Evolutionary conservation across 2,888 invertebrate genomes (phyloP), one percentile per base, ranked within the genome.

Genomic region (Sussaba pulchella): DNA sequence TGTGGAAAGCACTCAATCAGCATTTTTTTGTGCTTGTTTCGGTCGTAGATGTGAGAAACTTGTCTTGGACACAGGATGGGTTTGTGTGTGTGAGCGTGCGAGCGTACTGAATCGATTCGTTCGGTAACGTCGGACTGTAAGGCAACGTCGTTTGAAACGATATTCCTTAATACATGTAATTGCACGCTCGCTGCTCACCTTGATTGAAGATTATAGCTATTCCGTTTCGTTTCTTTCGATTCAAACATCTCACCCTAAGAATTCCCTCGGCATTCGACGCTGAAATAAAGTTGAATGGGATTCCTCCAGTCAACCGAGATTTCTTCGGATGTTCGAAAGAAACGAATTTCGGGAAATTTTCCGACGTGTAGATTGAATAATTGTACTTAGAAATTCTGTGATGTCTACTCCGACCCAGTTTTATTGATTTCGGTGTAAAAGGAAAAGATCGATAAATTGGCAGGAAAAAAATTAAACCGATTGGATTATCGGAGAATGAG

Each of bases 131-230:
- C n/a, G 8, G 41, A 24, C 36, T 24, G 14, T 6, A n/a, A n/a
- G n/a, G 43, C n/a, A n/a, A 43, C 43, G n/a, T 43, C 17, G 26
- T 54, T 31, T 39, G 50, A 67, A 45, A 54, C 45, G 21, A 70
- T 71, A 78, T 83, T 86, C 86, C 83, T 86, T 81, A 84, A 86
- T 86, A 84, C 86, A 85, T 85, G 85, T 91, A 91, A 91, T 91
- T 91, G 87, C 82, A 90, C 86, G 83, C 89, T 83, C 19, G 57
- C 43, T 83, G 77, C 78, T 80, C 78, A 64, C 81, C 83, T 83
- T 91, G 90, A 91, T 91, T 91, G 91, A 88, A 90, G 87, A 91
- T 91, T 90, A 91, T 84, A 91, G 89, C 85, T 85, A 89, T 91
- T 86, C 83, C 74, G 76, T 66, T 64, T 81, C 70, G 69, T 69